Evolutionary conservation across 1,140 invertebrate species (phyloP), one percentile per base, ranked within the genome.

Genomic region (Nasonia vitripennis): DNA sequence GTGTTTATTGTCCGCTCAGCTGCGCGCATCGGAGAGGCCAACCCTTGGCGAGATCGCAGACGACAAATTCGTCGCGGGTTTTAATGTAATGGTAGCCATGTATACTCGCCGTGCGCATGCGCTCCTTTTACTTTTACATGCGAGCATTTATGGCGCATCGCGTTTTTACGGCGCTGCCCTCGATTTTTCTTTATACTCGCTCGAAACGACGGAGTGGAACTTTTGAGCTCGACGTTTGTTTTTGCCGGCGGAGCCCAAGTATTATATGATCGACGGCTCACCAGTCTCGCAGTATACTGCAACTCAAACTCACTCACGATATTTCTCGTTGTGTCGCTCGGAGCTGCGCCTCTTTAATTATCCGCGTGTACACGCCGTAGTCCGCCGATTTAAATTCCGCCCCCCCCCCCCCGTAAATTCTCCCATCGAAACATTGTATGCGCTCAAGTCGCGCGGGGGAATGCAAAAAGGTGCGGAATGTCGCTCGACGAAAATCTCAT

Each of bases 171-270:
- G 27, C 70, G 27, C 70, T 17, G 75, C 31, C 68, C 55, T 45
- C 37, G 77, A 74, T 75, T 85, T 80, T 79, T 85, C 83, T 80
- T 41, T 37, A 62, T 62, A 7, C 55, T n/a, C 55, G 34, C 55
- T n/a, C 55, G 14, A 17, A 37, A 20, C 55, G 41, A 17, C 55
- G 2, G 11, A 78, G 27, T 31, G 75, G n/a, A 79, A 55, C 75
- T 79, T 84, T 27, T 78, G 41, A 84, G 68, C 48, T 84, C 41
- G 62, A 71, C 62, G 5, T 70, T 37, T 70, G 37, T 71, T 78
- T 84, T 84, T 78, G 23, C 14, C 20, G 17, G 17, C 0, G 6
- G 6, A 62, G 55, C 55, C 3, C 20, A 6, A 62, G 55, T 62
- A n/a, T 62, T 62, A 62, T 62, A 14, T 14, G 17, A 20, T n/a